Conservation (phyloP, 2,888 invertebrate genomes). For the Ormyrus thymus region DNA sequence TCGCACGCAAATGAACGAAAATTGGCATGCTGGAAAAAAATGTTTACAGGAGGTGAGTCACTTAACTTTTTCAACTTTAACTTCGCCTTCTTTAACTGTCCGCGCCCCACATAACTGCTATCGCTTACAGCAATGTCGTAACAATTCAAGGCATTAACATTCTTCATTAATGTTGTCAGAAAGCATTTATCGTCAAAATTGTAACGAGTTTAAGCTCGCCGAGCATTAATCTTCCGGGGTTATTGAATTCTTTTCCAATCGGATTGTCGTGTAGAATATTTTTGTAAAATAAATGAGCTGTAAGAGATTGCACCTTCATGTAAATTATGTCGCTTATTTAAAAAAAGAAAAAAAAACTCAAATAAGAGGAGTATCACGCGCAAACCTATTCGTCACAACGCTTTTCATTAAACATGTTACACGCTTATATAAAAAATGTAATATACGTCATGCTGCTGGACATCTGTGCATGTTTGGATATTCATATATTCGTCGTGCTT, state of each 20-base stretch:
- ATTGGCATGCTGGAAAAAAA: slow-evolving; percentile 71
- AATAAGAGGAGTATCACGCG: not conserved
- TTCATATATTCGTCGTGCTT: slow-evolving; percentile 44
- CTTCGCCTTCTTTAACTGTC: slow-evolving; percentile 27
- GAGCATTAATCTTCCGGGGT: no score
- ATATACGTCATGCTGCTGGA: slow-evolving; percentile 30
- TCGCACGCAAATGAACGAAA: slow-evolving; percentile 73
- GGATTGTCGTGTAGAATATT: not conserved
- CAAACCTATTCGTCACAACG: slow-evolving; percentile 38
- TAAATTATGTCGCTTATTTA: slow-evolving; percentile 25
- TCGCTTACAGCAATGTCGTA: slow-evolving; percentile 33
- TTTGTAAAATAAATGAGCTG: slow-evolving; percentile 13
- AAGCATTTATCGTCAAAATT: no score
- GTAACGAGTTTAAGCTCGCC: no score
- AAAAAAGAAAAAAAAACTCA: not conserved
- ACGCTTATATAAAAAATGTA: slow-evolving; percentile 38
- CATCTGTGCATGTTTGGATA: slow-evolving; percentile 29
- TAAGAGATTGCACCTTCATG: slow-evolving; percentile 35
- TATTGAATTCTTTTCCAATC: no score
- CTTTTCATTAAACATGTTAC: slow-evolving; percentile 41
- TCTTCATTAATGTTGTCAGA: no score
- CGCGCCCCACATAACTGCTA: slow-evolving; percentile 7
- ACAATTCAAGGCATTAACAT: no score
- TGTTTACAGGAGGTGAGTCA: slow-evolving; percentile 75
- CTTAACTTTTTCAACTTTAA: slow-evolving; percentile 64